phyloP scores from a whole-genome alignment of 2,888 invertebrate species.

The Amblyjoppa proteus region DNA sequence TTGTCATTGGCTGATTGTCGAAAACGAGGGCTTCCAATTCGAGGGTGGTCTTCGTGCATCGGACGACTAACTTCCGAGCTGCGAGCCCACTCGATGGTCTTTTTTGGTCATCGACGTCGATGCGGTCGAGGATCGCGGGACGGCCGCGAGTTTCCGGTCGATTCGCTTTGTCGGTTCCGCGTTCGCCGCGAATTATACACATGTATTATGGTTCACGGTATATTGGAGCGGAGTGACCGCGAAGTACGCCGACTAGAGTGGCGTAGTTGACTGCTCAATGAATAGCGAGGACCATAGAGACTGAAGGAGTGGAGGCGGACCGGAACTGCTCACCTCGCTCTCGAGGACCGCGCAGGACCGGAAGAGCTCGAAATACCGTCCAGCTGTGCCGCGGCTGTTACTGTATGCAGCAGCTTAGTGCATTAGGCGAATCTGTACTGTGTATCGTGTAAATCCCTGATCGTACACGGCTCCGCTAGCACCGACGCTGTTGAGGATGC shows the following conservation, averaged over 20 bases:
- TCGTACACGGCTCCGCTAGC: neutral
- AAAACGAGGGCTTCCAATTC: neutral
- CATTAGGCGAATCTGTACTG: neutral
- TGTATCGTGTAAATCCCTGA: neutral
- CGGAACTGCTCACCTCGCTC: conserved; percentile 25
- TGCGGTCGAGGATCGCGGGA: neutral
- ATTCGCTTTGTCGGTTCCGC: conserved; percentile 1
- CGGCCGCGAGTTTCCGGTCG: neutral
- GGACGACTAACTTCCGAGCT: neutral
- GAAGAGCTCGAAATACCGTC: neutral
- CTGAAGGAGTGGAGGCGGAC: neutral
- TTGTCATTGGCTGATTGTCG: neutral
- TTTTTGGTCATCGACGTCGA: neutral
- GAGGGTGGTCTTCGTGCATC: neutral
- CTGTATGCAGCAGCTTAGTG: neutral
- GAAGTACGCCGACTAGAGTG: neutral
- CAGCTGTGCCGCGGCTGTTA: neutral
- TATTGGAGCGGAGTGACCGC: neutral
- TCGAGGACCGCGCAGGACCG: neutral
- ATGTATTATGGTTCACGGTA: neutral
- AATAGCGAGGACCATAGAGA: neutral
- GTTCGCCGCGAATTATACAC: neutral
- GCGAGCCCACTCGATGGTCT: neutral
- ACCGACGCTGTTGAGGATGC: too few relatives aligned
- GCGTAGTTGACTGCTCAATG: neutral